These are phyloP conservation scores for Sphaerodactylus townsendi DNA, from an alignment of 2,113 vertebrate genomes.

Conservation along the genomic window DNA sequence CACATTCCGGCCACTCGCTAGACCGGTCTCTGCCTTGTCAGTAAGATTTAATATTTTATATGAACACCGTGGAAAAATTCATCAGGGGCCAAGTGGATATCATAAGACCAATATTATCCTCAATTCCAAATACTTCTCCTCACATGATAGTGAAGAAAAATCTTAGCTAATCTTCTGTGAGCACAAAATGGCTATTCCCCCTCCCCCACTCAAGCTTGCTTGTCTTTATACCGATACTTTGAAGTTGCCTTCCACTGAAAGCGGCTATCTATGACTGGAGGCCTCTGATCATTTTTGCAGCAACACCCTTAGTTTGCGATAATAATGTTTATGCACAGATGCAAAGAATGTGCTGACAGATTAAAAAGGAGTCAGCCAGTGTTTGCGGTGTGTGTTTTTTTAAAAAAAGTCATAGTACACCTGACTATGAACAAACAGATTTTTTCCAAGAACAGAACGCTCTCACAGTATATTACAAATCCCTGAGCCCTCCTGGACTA, in stretches of 20 bases:
- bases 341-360: constrained; percentile 79
- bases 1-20: constrained; percentile 14
- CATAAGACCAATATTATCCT: constrained; percentile 49
- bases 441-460: constrained; percentile 55
- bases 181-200: constrained; percentile 34
- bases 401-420: constrained; percentile 47
- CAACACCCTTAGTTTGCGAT: constrained; percentile 72
- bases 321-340: constrained; percentile 76
- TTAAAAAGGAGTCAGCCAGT: constrained; percentile 67
- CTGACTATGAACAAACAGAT: constrained; percentile 64
- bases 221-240: constrained; percentile 48
- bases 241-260: constrained; percentile 59
- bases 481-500: constrained; percentile 32
- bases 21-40: constrained; percentile 42
- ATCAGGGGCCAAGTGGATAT: constrained; percentile 46
- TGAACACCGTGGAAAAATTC: constrained; percentile 41
- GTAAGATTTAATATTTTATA: constrained; percentile 58
- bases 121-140: constrained; percentile 60
- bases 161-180: constrained; percentile 41
- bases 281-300: constrained; percentile 67
- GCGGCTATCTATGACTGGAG: constrained; percentile 57
- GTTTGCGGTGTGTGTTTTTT: constrained; percentile 63
- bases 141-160: constrained; percentile 23
- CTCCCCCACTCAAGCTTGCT: constrained; percentile 22
- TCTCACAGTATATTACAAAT: constrained; percentile 47